Evolutionary conservation across 2,113 vertebrate species (phyloP).

Genomic region (Pipra filicauda): DNA sequence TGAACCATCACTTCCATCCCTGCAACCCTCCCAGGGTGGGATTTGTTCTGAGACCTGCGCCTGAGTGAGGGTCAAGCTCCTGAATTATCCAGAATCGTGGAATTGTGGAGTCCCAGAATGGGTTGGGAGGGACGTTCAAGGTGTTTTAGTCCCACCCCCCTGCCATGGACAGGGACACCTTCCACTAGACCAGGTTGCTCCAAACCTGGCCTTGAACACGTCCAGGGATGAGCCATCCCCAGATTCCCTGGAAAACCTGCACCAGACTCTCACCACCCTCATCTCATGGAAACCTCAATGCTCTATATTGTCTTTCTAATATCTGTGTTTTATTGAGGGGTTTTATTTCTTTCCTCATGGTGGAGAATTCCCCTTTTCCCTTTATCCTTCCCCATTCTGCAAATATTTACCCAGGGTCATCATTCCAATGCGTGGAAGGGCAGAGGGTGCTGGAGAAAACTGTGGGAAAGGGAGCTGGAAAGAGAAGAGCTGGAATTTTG

Average conservation of each 20-base stretch:
- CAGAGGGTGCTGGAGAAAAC: conserved; percentile 1
- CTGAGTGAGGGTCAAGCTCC: background rate
- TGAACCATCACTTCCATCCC: accelerated
- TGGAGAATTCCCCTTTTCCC: background rate
- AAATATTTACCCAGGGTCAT: background rate
- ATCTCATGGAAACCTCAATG: background rate
- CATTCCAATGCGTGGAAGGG: conserved; percentile 1
- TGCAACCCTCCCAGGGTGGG: background rate
- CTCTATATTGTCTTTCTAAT: background rate
- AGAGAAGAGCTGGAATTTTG: background rate
- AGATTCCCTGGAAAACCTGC: background rate
- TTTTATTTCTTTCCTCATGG: background rate
- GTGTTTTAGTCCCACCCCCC: too few relatives aligned
- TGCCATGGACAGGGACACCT: background rate
- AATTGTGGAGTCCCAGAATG: background rate
- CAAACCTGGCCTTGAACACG: background rate
- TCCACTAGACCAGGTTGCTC: background rate
- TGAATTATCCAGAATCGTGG: background rate
- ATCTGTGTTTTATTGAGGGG: background rate
- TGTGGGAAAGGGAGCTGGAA: conserved; percentile 23
- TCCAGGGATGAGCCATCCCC: background rate
- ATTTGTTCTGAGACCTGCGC: background rate
- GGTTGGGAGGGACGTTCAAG: background rate
- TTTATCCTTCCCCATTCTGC: background rate
- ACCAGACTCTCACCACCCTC: background rate